Evolutionary conservation across 2,888 invertebrate genomes (phyloP), one percentile per base, ranked within the genome.

Genomic region (Thelaira solivaga): DNA sequence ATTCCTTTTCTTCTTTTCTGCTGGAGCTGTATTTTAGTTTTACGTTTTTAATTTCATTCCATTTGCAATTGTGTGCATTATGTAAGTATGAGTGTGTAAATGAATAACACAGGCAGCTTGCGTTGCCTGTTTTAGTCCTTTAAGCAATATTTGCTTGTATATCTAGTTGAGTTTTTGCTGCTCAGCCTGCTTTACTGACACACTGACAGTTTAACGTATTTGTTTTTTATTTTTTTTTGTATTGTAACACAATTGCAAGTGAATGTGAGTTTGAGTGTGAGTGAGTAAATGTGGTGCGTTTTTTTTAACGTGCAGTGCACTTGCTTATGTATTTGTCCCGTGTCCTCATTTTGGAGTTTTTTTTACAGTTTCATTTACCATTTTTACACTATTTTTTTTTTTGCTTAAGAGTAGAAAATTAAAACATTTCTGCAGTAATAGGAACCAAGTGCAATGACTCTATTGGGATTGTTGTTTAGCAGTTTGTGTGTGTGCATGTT

Each of bases 371-470:
- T 59, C 51, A 45, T 67, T 61, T 55, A 24, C 11, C 24, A 8
- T 59, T 72, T 53, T 59, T 24, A 7, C 11, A 31, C 29, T 26
- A 20, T 29, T 29, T 39, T n/a, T n/a, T 39, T 53, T 53, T 59
- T 7, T 57, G 11, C 18, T 62, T 59, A 55, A 61, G 45, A 55
- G 72, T 68, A 68, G 72, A 77, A 72, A 77, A 77, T 77, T 77
- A 67, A 72, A 77, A 77, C 67, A 72, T 77, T 72, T 77, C 55
- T 59, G 20, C 47, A 76, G 71, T 72, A 77, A 77, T 68, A 67
- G 67, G 67, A 77, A 61, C 55, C 76, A 72, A 77, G 76, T 77
- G 72, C 76, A 77, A 77, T 72, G 76, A 68, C 67, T 77, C 76
- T 55, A 43, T 67, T 72, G 76, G 76, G 76, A 77, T 57, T 67